Evolutionary conservation across 2,888 invertebrate genomes (phyloP), one percentile per base, ranked within the genome.

Genomic region (Morpho helenor): DNA sequence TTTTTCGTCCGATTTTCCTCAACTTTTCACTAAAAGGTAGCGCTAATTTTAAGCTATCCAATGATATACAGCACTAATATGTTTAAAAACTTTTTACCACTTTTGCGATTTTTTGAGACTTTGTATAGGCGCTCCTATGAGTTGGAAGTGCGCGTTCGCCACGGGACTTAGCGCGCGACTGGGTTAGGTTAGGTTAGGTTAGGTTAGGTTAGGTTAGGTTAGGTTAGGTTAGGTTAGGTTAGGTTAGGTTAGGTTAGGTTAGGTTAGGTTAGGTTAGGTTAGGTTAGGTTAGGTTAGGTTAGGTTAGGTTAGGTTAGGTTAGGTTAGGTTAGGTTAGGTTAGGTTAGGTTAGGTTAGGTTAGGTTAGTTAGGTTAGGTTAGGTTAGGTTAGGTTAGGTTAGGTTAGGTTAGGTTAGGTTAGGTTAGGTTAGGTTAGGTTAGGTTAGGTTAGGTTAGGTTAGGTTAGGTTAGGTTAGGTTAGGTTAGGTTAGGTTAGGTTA

Each of bases 191-290:
- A 63, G 63, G 62, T 63, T 62, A 63, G 61, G 62, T 61, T 65
- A 65, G 61, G 63, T 62, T 63, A 62, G 62, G 61, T 63, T 63
- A 62, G 63, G 61, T 63, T 62, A 62, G 61, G 61, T 61, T 61
- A 61, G 61, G 61, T 62, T 62, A 61, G 65, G 63, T 63, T 63
- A 63, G 63, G 23, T 23, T 23, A 23, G 23, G 23, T 23, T 23
- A 23, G 23, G 63, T 63, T 65, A 61, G 61, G 63, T 65, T 63
- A 61, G 63, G 61, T 61, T 63, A 63, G 63, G 63, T 63, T 63
- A 65, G 63, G 63, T 65, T 65, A 63, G 65, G 63, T 66, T 66
- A 66, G 63, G 65, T 66, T 66, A 66, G 65, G 65, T 66, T 66
- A 63, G 63, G 63, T 63, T 63, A 66, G 65, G 63, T 63, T 63